Evolutionary conservation across 2,797 vertebrate genomes (phyloP).

Genomic region (Coendou prehensilis): DNA sequence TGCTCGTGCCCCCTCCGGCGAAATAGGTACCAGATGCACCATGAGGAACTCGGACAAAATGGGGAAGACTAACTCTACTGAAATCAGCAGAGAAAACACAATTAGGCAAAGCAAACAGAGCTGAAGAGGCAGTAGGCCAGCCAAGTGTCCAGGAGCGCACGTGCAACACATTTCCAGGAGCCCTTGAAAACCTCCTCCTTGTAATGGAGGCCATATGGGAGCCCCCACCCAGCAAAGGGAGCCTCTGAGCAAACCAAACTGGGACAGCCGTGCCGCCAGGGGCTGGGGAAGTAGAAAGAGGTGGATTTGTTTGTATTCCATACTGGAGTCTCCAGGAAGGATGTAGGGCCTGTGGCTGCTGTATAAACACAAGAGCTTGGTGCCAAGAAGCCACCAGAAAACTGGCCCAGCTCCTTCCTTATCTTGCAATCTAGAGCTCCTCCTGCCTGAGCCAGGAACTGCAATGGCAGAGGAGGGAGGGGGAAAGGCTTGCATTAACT

Average conservation of each 20-base stretch:
- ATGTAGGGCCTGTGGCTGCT: conserved; percentile 66
- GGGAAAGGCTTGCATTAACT: neutral
- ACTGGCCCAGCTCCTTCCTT: conserved; percentile 63
- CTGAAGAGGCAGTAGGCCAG: conserved; percentile 22
- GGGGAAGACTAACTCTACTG: conserved; percentile 65
- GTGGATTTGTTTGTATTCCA: conserved; percentile 54
- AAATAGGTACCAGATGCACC: conserved; percentile 83
- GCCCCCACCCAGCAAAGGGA: neutral
- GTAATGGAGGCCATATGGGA: neutral
- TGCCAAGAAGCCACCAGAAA: conserved; percentile 77
- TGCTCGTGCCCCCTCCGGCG: neutral
- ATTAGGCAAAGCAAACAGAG: conserved; percentile 78
- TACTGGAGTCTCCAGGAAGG: conserved; percentile 77
- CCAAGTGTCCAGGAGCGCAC: conserved; percentile 67
- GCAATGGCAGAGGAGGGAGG: neutral
- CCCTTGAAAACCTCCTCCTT: conserved; percentile 38
- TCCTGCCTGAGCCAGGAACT: neutral
- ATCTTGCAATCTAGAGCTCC: conserved; percentile 71
- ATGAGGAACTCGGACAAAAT: conserved; percentile 72
- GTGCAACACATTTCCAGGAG: conserved; percentile 55
- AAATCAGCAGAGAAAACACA: conserved; percentile 81
- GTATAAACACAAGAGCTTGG: conserved; percentile 35
- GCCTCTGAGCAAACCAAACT: neutral
- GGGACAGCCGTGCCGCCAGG: conserved; percentile 14
- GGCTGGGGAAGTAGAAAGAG: conserved; percentile 33